These are phyloP conservation scores for Tamias sibiricus DNA, from an alignment of 2,113 vertebrate genomes.

Conservation along the genomic window DNA sequence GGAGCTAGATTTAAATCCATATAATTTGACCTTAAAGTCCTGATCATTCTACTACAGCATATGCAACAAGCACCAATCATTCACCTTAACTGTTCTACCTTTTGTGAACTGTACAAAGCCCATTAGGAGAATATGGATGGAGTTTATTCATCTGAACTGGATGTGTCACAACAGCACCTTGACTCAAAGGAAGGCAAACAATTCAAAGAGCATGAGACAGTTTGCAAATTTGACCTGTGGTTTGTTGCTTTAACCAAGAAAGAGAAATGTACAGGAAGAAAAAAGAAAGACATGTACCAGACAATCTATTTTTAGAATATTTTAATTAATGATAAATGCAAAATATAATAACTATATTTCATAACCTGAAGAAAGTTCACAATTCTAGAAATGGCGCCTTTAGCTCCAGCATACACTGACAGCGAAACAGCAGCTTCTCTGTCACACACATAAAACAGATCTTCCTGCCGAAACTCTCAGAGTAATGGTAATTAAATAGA, in stretches of 20 bases:
- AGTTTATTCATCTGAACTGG: background rate
- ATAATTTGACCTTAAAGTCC: background rate
- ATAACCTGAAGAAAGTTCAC: background rate
- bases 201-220: background rate
- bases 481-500: conserved; percentile 78
- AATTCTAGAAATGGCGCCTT: background rate
- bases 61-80: background rate
- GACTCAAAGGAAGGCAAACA: background rate
- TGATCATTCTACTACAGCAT: background rate
- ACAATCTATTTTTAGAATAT: background rate
- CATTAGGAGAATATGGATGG: background rate
- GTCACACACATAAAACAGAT: conserved; percentile 45
- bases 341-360: conserved; percentile 1
- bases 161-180: background rate
- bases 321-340: conserved; percentile 28
- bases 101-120: background rate
- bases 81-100: background rate
- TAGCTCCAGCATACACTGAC: background rate
- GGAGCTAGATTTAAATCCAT: background rate
- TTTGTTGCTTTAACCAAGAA: background rate
- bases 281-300: background rate
- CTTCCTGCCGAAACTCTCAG: conserved; percentile 49
- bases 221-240: background rate
- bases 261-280: background rate
- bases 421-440: background rate